Evolutionary conservation across 2,888 invertebrate species (phyloP).

Genomic region (Macaria liturata): DNA sequence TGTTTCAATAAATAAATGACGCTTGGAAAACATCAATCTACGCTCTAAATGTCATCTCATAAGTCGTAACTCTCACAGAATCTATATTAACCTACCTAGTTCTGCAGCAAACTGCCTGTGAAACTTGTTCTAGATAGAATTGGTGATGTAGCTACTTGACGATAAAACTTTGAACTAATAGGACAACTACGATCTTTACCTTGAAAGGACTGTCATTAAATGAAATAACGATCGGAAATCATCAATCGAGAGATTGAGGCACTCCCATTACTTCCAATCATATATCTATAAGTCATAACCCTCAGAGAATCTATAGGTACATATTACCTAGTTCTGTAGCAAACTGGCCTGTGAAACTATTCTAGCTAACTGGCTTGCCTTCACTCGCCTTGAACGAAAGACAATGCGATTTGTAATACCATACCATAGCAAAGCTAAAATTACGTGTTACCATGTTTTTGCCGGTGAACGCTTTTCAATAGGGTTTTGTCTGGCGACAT

Average conservation of each 20-base stretch:
- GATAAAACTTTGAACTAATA: too few species aligned
- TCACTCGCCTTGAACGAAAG: slow-evolving; percentile 46
- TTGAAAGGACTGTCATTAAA: too few species aligned
- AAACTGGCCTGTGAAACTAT: slow-evolving; percentile 23
- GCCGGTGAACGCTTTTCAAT: slow-evolving; percentile 46
- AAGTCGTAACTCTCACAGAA: neutral
- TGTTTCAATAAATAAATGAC: too few species aligned
- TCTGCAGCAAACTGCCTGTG: slow-evolving; percentile 20
- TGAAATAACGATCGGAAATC: too few species aligned
- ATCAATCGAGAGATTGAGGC: too few species aligned
- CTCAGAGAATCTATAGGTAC: too few species aligned
- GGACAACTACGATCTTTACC: too few species aligned
- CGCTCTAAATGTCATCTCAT: neutral
- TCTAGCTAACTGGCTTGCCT: slow-evolving; percentile 35
- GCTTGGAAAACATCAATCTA: too few species aligned
- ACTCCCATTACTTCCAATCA: too few species aligned
- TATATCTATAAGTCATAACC: too few species aligned
- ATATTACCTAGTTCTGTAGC: slow-evolving; percentile 10
- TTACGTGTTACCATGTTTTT: slow-evolving; percentile 45
- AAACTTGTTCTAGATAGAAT: slow-evolving; percentile 24
- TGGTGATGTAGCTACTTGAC: too few species aligned
- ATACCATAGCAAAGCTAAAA: slow-evolving; percentile 33
- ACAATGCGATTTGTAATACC: slow-evolving; percentile 46
- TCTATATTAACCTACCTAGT: slow-evolving; percentile 1
- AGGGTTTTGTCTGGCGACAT: slow-evolving; percentile 30